Evolutionary conservation across 2,888 invertebrate species (phyloP).

Genomic region (Nemotelus nigrinus): DNA sequence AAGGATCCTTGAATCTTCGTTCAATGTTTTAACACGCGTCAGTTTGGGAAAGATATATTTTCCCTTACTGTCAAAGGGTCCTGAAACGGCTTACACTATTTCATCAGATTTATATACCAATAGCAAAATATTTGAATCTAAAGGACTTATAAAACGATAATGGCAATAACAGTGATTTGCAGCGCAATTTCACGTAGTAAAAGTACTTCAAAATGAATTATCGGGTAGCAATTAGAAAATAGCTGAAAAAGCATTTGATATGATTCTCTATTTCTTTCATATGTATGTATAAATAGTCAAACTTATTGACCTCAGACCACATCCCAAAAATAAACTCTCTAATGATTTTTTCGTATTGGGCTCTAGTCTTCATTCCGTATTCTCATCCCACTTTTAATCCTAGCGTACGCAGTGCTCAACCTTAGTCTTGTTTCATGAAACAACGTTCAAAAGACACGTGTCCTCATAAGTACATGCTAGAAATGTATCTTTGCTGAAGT

Average conservation of each 20-base stretch:
- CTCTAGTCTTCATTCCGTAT: constrained; percentile 4
- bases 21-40: constrained; percentile 38
- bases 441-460: constrained; percentile 54
- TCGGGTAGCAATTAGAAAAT: no score
- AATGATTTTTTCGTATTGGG: neutral
- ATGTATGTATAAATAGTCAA: no score
- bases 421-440: constrained; percentile 53
- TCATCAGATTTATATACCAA: no score
- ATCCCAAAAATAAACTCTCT: neutral
- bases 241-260: no score
- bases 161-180: no score
- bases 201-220: no score
- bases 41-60: neutral
- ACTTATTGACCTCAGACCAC: neutral
- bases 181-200: no score
- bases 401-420: constrained; percentile 50
- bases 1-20: neutral
- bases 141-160: no score
- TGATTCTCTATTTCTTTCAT: no score
- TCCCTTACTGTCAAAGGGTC: no score
- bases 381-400: constrained; percentile 47
- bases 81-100: no score
- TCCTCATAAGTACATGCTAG: constrained; percentile 51
- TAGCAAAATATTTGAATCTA: no score
- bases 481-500: constrained; percentile 25